Conservation (phyloP, 2,113 vertebrate species). For the Cichladusa arquata region DNA sequence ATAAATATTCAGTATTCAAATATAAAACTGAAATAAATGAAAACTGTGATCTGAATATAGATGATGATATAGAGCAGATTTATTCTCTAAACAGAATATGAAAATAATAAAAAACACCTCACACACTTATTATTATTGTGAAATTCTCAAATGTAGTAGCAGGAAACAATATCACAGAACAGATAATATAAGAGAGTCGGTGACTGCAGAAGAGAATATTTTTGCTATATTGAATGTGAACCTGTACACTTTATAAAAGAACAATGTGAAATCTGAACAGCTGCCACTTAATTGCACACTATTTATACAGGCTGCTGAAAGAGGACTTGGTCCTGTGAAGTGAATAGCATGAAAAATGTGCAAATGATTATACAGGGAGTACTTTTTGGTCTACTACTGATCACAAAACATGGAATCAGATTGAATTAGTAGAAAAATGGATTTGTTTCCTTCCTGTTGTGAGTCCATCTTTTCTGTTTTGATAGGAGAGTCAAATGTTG, state of each 20-base stretch:
- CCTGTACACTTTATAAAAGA: background rate
- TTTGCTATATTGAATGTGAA: background rate
- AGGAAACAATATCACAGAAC: background rate
- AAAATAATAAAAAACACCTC: background rate
- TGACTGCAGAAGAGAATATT: background rate
- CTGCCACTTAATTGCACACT: background rate
- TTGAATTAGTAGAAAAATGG: background rate
- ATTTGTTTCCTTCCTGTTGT: background rate
- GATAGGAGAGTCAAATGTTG: background rate
- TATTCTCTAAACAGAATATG: background rate
- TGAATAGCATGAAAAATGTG: background rate
- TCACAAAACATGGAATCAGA: background rate
- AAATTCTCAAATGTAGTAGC: background rate
- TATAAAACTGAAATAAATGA: background rate
- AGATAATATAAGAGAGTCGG: background rate
- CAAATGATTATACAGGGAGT: background rate
- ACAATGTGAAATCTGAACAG: background rate
- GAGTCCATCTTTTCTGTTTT: background rate
- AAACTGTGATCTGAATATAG: background rate
- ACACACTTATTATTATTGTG: background rate
- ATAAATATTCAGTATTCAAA: background rate
- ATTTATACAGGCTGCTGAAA: background rate
- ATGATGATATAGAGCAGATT: background rate
- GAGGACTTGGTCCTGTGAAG: background rate
- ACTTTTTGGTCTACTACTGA: background rate